These are phyloP conservation scores for Drosophila guanche DNA, from an alignment of 1,140 invertebrate species.

Conservation along the genomic window DNA sequence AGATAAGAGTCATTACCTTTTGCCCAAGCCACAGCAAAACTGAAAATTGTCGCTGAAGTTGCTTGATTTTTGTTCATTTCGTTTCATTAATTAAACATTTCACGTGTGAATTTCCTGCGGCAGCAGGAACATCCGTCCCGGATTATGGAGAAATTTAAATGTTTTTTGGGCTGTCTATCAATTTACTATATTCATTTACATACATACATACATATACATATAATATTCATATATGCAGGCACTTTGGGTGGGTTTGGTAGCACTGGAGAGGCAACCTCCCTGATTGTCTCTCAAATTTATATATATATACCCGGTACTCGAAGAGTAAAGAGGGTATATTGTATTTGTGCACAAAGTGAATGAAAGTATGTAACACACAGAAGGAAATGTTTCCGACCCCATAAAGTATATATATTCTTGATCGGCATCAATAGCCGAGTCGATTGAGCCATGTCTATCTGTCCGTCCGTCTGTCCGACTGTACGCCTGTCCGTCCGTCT, in stretches of 20 bases:
- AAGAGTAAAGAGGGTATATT: no score
- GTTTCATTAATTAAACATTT: constrained; percentile 61
- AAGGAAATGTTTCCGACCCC: no score
- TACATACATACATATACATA: constrained; percentile 41
- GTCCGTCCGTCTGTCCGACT: no score
- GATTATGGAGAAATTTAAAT: constrained; percentile 2
- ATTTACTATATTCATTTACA: constrained; percentile 42
- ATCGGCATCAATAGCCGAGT: no score
- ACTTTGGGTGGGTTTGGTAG: no score
- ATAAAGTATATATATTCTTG: no score
- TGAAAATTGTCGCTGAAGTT: constrained; percentile 2
- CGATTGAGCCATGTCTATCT: no score
- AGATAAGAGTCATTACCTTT: constrained; percentile 35
- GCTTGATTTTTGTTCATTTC: constrained; percentile 28
- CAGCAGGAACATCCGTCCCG: constrained; percentile 49
- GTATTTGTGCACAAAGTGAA: no score
- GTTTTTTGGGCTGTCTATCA: constrained; percentile 15
- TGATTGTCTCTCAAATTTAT: constrained; percentile 6
- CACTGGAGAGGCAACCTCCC: no score
- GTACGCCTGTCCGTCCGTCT: no score
- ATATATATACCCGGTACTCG: no score
- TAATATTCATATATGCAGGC: constrained; percentile 5
- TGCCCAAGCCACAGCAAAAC: constrained; percentile 5
- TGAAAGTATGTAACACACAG: no score
- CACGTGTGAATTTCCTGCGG: constrained; percentile 67